Percentiles rank a stretch among this genome's conserved stretches.
These are phyloP conservation scores for Dolichotis patagonum DNA, from an alignment of 2,113 vertebrate genomes.

Conservation along the genomic window DNA sequence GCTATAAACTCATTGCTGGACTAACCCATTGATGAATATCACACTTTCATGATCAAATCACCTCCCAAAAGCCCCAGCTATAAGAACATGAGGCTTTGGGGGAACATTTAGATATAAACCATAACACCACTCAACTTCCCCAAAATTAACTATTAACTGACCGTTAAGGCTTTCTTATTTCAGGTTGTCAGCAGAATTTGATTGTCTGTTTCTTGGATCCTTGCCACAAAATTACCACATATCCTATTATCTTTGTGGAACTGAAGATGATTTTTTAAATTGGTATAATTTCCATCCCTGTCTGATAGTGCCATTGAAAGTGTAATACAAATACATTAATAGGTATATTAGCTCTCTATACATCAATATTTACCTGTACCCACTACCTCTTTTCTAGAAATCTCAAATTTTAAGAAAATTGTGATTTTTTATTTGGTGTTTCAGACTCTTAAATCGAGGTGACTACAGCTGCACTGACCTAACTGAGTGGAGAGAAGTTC, in stretches of 20 bases:
- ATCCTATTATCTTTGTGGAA: neutral
- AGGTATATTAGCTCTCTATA: neutral
- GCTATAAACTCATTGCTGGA: neutral
- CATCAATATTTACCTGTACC: neutral
- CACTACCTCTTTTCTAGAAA: neutral
- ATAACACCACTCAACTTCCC: neutral
- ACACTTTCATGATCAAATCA: neutral
- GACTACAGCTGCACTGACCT: neutral
- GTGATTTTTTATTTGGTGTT: neutral
- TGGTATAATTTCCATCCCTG: neutral
- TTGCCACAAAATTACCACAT: neutral
- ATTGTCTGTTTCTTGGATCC: neutral
- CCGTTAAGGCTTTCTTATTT: neutral
- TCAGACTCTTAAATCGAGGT: neutral
- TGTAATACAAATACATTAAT: neutral
- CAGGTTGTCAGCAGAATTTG: neutral
- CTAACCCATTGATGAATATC: neutral
- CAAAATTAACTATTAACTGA: too few species aligned
- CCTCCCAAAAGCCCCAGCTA: neutral
- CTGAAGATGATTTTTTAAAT: neutral
- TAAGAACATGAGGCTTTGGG: neutral
- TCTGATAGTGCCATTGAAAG: neutral
- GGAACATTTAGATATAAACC: neutral
- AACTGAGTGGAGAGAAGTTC: too few species aligned
- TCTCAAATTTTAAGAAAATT: neutral